Evolutionary conservation across 2,888 invertebrate genomes (phyloP), one percentile per base, ranked within the genome.

Genomic region (Pterobdella sp.): DNA sequence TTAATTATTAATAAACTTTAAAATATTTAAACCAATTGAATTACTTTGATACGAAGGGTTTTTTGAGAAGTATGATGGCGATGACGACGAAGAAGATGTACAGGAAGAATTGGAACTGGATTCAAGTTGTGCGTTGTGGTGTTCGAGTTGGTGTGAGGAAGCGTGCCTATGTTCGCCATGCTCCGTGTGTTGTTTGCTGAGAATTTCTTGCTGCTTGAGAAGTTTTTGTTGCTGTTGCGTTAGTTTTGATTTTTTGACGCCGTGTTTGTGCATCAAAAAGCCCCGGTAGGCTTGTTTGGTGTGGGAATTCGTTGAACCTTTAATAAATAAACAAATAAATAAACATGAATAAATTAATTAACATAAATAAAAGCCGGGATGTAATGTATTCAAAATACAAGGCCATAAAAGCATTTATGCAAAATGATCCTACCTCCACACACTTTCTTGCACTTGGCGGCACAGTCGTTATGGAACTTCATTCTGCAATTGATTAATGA

Each of bases 21-120:
- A 49, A 4, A 14, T 26, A 32, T 32, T 52, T 1, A n/a, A 32
- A n/a, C 29, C 14, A n/a, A n/a, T n/a, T n/a, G n/a, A n/a, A n/a
- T n/a, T n/a, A n/a, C n/a, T n/a, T n/a, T n/a, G n/a, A n/a, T n/a
- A n/a, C n/a, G n/a, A n/a, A n/a, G n/a, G n/a, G n/a, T n/a, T n/a
- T n/a, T n/a, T n/a, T n/a, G n/a, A n/a, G n/a, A n/a, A n/a, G n/a
- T n/a, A 86, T 79, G 93, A 94, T 69, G 96, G 95, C 81, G 93
- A 94, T 79, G 94, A 94, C 76, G 95, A 94, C 76, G 94, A 93
- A 74, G 94, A 94, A 83, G 93, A 94, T 85, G 94, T 94, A 86
- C 94, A 94, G 84, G 94, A 94, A 73, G 94, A 92, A 82, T 91
- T 93, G 63, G 94, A 94, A 84, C 93, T 92, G 36, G 82, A 82